phyloP scores from a whole-genome alignment of 2,888 invertebrate species.

The Nowickia ferox region DNA sequence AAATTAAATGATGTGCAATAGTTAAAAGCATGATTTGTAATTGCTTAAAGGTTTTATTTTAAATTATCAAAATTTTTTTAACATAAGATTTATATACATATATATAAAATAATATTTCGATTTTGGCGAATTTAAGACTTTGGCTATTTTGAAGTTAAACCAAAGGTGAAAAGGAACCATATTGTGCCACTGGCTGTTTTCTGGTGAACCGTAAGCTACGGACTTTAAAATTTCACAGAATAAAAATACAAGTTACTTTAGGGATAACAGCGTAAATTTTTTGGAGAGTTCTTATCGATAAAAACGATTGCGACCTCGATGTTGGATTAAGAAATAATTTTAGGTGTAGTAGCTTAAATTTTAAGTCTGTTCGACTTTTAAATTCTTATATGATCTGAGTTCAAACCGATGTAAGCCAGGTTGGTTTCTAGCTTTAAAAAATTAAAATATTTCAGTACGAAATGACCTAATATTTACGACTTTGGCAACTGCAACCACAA shows the following conservation, averaged over 20 bases:
- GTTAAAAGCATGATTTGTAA: too few species aligned
- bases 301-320: slow-evolving; percentile 93
- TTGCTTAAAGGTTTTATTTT: too few species aligned
- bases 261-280: slow-evolving; percentile 93
- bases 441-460: slow-evolving; percentile 89
- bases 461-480: slow-evolving; percentile 87
- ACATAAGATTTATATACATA: too few species aligned
- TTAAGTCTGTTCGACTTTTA: slow-evolving; percentile 91
- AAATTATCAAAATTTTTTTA: too few species aligned
- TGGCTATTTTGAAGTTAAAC: too few species aligned
- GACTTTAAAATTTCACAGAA: too few species aligned
- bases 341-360: slow-evolving; percentile 87
- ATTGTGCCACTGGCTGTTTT: too few species aligned
- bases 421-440: slow-evolving; percentile 91
- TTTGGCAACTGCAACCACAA: too few species aligned
- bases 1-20: not conserved
- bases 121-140: too few species aligned
- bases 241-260: slow-evolving; percentile 90
- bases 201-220: too few species aligned
- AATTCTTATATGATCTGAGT: slow-evolving; percentile 94
- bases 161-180: too few species aligned
- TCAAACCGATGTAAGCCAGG: slow-evolving; percentile 93
- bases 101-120: too few species aligned
- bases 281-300: slow-evolving; percentile 89
- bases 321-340: slow-evolving; percentile 90